These are phyloP conservation scores for Prolemur simus DNA, from an alignment of 2,113 vertebrate genomes.

Conservation along the genomic window DNA sequence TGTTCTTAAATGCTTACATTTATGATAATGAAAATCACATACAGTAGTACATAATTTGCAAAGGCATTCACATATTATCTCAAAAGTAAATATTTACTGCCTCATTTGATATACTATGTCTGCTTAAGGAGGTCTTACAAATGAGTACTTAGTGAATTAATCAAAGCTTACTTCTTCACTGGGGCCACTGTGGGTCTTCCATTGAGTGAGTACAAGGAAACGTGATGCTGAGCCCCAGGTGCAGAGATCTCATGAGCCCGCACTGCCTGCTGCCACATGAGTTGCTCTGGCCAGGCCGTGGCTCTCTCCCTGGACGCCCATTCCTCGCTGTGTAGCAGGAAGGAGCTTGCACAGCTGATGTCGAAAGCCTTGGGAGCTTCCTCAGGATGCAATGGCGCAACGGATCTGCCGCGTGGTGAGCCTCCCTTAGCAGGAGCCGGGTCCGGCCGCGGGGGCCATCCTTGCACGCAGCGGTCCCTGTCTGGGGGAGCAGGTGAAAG, in stretches of 20 bases:
- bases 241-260: fast-evolving
- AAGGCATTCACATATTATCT: not conserved
- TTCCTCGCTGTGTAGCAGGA: not conserved
- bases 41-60: not conserved
- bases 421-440: fast-evolving
- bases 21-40: not conserved
- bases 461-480: fast-evolving
- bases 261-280: fast-evolving
- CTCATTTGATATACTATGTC: not conserved
- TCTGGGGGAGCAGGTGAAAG: not conserved
- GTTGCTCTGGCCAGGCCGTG: too few species aligned
- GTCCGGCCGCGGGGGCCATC: fast-evolving
- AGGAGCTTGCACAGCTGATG: too few species aligned
- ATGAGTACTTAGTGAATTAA: not conserved
- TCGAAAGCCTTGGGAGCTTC: not conserved
- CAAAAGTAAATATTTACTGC: not conserved
- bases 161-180: not conserved
- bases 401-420: fast-evolving
- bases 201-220: not conserved
- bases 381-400: too few species aligned
- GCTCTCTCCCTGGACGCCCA: too few species aligned
- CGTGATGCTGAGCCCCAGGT: fast-evolving
- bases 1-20: not conserved
- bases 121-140: not conserved
- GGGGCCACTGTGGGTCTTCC: not conserved